Evolutionary conservation across 2,113 vertebrate species (phyloP).

Genomic region (Falcunculus frontatus): DNA sequence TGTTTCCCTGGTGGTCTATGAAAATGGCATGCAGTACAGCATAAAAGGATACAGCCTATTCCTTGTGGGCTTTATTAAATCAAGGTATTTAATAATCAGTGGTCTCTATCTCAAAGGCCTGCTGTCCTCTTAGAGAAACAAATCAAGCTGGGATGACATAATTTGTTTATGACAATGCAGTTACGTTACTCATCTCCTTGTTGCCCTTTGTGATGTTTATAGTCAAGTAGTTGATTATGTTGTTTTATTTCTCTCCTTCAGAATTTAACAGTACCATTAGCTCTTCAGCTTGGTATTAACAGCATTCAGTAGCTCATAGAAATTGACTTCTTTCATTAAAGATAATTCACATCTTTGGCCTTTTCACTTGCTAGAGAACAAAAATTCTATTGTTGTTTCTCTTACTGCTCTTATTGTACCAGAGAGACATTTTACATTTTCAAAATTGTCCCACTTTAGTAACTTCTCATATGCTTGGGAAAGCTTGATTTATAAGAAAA

Average conservation of each 20-base stretch:
- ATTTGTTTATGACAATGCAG: not conserved
- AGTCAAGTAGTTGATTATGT: not conserved
- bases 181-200: not conserved
- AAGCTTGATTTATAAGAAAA: not conserved
- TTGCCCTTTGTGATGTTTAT: not conserved
- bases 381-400: not conserved
- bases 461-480: not conserved
- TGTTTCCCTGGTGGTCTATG: not conserved
- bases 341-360: not conserved
- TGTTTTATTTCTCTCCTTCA: not conserved
- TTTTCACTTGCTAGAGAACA: not conserved
- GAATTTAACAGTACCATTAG: not conserved
- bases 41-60: not conserved
- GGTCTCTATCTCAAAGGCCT: not conserved
- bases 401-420: not conserved
- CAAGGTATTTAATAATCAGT: not conserved
- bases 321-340: not conserved
- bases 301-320: not conserved
- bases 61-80: not conserved
- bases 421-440: not conserved
- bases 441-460: not conserved
- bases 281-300: not conserved
- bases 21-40: not conserved
- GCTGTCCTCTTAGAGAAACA: not conserved
- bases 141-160: not conserved